Conservation (phyloP, 1,140 invertebrate species). For the Bombus ignitus region DNA sequence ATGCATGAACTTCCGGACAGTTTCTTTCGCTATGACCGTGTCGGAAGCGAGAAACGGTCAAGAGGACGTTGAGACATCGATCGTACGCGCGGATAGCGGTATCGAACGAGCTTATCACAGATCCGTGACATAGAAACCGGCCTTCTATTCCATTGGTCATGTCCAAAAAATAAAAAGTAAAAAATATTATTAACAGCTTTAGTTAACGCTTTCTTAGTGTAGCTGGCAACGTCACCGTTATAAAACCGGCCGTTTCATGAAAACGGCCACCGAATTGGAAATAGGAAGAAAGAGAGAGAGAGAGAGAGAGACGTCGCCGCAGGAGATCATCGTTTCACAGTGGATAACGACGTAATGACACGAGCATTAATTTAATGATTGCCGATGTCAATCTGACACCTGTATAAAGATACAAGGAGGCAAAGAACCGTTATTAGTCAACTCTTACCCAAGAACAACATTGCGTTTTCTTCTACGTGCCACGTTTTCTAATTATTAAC, state of each 20-base stretch:
- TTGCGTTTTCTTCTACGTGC: conserved; percentile 18
- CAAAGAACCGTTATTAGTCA: conserved; percentile 36
- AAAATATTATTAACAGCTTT: not conserved
- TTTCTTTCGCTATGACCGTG: conserved; percentile 18
- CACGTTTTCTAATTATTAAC: conserved; percentile 24
- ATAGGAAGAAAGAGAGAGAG: conserved; percentile 13
- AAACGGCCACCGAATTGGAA: conserved; percentile 42
- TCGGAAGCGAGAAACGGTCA: conserved; percentile 25
- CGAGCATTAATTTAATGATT: conserved; percentile 11
- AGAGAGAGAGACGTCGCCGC: not conserved
- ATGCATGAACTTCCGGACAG: conserved; percentile 28
- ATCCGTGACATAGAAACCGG: conserved; percentile 26
- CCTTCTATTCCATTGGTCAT: conserved; percentile 22
- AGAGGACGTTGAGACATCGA: conserved; percentile 44
- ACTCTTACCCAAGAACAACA: not conserved
- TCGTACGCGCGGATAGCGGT: conserved; percentile 22
- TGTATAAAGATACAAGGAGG: not conserved
- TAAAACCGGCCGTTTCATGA: conserved; percentile 33
- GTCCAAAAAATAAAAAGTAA: conserved; percentile 14
- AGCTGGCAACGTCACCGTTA: conserved; percentile 33
- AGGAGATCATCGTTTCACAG: not conserved
- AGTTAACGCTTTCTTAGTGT: conserved; percentile 10
- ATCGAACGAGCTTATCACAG: conserved; percentile 25
- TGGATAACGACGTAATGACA: conserved; percentile 26
- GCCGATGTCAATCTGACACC: not conserved